Base-by-base conservation (phyloP, 2,888 invertebrate species). In the Drosophila heteroneura region DNA sequence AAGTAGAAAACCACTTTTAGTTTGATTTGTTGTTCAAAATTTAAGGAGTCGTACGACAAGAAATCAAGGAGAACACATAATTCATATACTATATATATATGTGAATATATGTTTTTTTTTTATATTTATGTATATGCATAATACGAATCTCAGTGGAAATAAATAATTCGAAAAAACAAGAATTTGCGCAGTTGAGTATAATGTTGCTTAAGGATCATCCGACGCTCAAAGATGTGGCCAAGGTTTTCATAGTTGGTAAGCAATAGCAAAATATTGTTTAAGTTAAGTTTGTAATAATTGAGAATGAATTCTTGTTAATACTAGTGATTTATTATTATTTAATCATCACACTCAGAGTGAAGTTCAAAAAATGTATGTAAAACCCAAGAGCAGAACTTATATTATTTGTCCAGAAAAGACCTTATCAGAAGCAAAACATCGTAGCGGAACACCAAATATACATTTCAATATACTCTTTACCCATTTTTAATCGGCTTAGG, bases 201-300 rank as follows among this genome's bases (percentile, higher is more conserved):
- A 78, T 79, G 79, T 57, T 80, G 68, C 68, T 72, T 5, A 80
- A 74, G 53, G 72, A 77, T 63, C 70, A 83, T 41, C 70, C 78
- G n/a, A 28, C 56, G 7, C 44, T 82, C 2, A 72, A 67, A 16
- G 81, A 83, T 41, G 74, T 82, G 44, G 73, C 75, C 51, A 82
- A 81, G 53, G 53, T 81, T 19, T 77, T 82, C 16, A 61, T 75
- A 30, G 75, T 83, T 9, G 82, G 82, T 83, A 37, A 69, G 80
- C 16, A 39, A n/a, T 26, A 9, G 2, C 16, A 26, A 47, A 26
- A 16, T 7, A 9, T 26, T 26, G 2, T 4, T 22, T 2, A 2
- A 22, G 12, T 22, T 44, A 44, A 44, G 10, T 5, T 44, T 22
- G 2, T 12, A n/a, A n/a, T 41, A 2, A n/a, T n/a, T 41, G n/a